These are phyloP conservation scores for Cosmopolites sordidus DNA, from an alignment of 2,888 invertebrate genomes.

Conservation along the genomic window DNA sequence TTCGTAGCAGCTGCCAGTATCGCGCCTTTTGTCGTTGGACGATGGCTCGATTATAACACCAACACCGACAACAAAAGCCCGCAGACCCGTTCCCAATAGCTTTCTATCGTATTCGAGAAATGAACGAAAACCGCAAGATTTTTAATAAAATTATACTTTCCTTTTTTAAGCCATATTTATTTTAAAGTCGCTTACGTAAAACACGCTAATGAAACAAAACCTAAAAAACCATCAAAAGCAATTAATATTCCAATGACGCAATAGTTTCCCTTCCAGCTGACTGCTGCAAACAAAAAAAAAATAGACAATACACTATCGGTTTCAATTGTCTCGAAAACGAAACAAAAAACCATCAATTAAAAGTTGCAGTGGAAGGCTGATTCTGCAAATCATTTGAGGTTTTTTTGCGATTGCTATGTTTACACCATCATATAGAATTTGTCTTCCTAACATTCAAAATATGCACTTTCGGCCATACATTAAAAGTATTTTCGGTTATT, in stretches of 20 bases:
- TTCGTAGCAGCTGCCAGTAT: no score
- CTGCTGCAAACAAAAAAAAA: constrained; percentile 3
- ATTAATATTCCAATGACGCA: constrained; percentile 26
- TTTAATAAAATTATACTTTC: constrained; percentile 18
- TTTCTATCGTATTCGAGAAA: background rate
- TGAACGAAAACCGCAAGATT: constrained; percentile 9
- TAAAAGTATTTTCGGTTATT: no score
- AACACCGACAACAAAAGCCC: no score
- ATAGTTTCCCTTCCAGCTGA: constrained; percentile 21
- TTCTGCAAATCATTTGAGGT: constrained; percentile 24
- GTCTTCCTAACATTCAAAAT: no score
- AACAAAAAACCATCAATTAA: constrained; percentile 26
- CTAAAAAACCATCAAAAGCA: constrained; percentile 20
- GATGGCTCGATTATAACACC: no score
- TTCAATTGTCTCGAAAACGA: constrained; percentile 26
- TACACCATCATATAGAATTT: no score
- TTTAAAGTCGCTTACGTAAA: constrained; percentile 20
- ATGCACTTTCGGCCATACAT: no score
- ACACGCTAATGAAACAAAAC: constrained; percentile 16
- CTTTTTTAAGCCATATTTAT: constrained; percentile 12
- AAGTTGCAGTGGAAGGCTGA: constrained; percentile 24
- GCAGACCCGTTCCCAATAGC: background rate
- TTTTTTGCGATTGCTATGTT: no score
- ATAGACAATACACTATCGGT: constrained; percentile 26
- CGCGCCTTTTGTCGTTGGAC: no score